These are phyloP conservation scores for Drosophila meridionalis DNA, from an alignment of 2,888 invertebrate genomes.

Conservation along the genomic window DNA sequence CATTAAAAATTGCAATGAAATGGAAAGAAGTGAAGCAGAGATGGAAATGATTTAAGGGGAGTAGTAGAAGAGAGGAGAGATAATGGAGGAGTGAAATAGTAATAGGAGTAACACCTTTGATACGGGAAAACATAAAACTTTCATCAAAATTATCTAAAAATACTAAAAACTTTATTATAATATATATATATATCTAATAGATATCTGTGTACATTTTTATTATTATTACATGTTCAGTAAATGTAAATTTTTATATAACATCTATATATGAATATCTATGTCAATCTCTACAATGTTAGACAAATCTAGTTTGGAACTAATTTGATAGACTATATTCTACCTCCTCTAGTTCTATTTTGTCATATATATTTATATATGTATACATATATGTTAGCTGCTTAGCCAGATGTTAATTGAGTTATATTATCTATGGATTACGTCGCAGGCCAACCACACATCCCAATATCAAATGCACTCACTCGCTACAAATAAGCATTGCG, in stretches of 20 bases:
- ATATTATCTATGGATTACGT: conserved; percentile 36
- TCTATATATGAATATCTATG: background rate
- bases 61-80: background rate
- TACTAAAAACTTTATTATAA: background rate
- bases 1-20: background rate
- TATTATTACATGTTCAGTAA: background rate
- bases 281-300: background rate
- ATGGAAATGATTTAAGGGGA: background rate
- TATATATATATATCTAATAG: background rate
- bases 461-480: conserved; percentile 25
- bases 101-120: background rate
- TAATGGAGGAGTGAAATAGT: background rate
- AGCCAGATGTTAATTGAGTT: conserved; percentile 11
- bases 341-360: background rate
- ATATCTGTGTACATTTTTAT: background rate
- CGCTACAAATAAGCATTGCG: conserved; percentile 16
- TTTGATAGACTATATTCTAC: background rate
- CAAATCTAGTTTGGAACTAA: too few species aligned
- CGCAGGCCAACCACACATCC: background rate
- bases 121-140: background rate
- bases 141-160: background rate
- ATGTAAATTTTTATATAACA: background rate
- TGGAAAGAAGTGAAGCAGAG: background rate
- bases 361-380: background rate
- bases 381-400: background rate